phyloP scores from a whole-genome alignment of 2,888 invertebrate species.

The Drosophila cognata region DNA sequence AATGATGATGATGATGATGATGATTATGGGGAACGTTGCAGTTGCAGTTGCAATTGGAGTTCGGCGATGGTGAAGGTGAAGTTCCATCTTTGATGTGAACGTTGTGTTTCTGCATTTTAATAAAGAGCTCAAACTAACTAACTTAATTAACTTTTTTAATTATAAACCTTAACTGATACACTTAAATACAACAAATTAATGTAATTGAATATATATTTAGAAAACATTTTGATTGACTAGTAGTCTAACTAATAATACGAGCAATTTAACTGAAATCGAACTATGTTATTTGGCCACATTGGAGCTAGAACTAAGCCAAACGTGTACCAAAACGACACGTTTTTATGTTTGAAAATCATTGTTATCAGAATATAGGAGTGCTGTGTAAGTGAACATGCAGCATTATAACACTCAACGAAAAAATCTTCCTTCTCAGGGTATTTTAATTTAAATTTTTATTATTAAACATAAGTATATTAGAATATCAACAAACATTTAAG shows the following conservation, averaged over 20 bases:
- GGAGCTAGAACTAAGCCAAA: slow-evolving; percentile 3
- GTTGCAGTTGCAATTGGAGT: slow-evolving; percentile 18
- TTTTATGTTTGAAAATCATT: slow-evolving; percentile 3
- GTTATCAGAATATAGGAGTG: background rate
- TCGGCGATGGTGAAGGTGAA: slow-evolving; percentile 4
- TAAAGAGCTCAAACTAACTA: background rate
- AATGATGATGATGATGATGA: slow-evolving; percentile 2
- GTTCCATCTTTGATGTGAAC: slow-evolving; percentile 2
- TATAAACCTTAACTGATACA: background rate
- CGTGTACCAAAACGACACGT: background rate
- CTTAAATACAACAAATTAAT: background rate
- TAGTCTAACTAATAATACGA: background rate
- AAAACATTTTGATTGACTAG: too few species aligned
- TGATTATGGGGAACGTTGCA: slow-evolving; percentile 5
- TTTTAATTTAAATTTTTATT: background rate
- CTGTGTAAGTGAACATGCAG: background rate
- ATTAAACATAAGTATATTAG: background rate
- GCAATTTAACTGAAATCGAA: background rate
- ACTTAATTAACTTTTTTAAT: background rate
- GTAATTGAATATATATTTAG: background rate
- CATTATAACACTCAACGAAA: background rate
- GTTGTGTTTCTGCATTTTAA: background rate
- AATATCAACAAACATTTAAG: background rate
- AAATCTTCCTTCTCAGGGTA: background rate
- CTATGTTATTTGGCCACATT: background rate